Conservation (phyloP, 2,113 vertebrate genomes). For the Vicugna pacos region DNA sequence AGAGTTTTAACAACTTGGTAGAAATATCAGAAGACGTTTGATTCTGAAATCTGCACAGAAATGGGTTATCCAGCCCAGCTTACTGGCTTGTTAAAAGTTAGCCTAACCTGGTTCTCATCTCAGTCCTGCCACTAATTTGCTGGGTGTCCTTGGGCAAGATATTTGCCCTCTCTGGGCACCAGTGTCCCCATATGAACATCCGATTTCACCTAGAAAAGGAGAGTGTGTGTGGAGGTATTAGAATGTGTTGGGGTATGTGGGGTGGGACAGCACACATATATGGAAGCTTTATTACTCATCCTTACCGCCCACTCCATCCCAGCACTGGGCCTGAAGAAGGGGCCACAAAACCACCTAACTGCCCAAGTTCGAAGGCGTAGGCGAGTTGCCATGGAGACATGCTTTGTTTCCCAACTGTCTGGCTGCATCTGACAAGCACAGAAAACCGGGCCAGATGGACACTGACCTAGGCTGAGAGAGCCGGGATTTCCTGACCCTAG, state of each 20-base stretch:
- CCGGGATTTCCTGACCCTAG: constrained; percentile 73
- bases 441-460: constrained; percentile 66
- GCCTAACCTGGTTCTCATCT: neutral
- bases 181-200: neutral
- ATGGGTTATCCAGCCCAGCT: neutral
- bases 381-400: constrained; percentile 71
- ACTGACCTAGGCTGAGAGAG: constrained; percentile 61
- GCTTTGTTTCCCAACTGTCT: constrained; percentile 76
- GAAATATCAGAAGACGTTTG: constrained; percentile 28
- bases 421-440: constrained; percentile 69
- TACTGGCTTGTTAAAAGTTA: neutral
- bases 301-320: constrained; percentile 21
- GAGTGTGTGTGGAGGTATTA: neutral
- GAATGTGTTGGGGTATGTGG: neutral
- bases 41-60: constrained; percentile 5
- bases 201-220: neutral
- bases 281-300: constrained; percentile 37
- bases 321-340: neutral
- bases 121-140: neutral
- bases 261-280: no score
- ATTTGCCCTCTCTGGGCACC: neutral
- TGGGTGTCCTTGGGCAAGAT: neutral
- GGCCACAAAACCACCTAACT: constrained; percentile 66
- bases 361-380: constrained; percentile 65
- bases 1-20: neutral